Conservation (phyloP, 2,797 vertebrate genomes). For the Poliocrania exsul region DNA sequence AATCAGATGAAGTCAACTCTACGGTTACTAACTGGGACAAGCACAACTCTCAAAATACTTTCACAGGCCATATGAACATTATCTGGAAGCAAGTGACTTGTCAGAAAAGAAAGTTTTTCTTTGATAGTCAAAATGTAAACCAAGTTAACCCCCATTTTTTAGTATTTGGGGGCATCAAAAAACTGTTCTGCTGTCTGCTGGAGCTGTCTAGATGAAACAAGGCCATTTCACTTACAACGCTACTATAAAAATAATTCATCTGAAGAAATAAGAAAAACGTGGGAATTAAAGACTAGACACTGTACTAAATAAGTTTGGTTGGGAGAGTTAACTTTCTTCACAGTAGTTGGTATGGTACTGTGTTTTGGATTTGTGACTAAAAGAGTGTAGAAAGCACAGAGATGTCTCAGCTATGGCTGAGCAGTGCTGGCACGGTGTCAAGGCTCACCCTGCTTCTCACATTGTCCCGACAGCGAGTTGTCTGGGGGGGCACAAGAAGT, state of each 20-base stretch:
- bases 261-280: neutral
- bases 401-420: neutral
- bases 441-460: neutral
- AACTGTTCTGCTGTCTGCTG: neutral
- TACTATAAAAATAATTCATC: neutral
- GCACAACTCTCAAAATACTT: neutral
- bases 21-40: neutral
- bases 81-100: neutral
- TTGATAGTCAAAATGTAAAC: neutral
- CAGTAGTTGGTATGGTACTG: neutral
- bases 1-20: neutral
- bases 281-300: neutral
- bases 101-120: neutral
- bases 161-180: neutral
- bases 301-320: neutral
- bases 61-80: neutral
- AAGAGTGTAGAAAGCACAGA: neutral
- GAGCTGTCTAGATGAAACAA: neutral
- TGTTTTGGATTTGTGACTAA: neutral
- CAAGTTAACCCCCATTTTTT: neutral
- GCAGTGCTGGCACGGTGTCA: neutral
- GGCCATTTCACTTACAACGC: neutral
- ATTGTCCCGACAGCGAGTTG: accelerated
- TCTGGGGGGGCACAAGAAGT: neutral
- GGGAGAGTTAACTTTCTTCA: neutral